These are phyloP conservation scores for Heliothis peltigera DNA, from an alignment of 2,888 invertebrate genomes.

Conservation along the genomic window DNA sequence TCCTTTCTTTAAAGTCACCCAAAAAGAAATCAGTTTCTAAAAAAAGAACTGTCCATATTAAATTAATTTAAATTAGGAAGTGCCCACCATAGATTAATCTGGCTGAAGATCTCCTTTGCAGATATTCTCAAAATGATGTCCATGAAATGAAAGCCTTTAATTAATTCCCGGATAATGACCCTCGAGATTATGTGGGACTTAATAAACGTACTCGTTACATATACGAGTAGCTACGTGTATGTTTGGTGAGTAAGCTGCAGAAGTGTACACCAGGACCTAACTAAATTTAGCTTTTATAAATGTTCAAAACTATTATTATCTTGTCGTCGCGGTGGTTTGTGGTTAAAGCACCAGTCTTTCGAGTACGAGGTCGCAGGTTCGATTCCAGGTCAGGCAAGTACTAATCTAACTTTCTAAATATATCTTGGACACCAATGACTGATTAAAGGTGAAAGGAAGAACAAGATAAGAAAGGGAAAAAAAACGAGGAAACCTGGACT, in stretches of 20 bases:
- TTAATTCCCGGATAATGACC: conserved; percentile 46
- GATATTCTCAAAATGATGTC: conserved; percentile 20
- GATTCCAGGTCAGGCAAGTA: too few relatives aligned
- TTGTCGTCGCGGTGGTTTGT: too few relatives aligned
- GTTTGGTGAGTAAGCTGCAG: background rate
- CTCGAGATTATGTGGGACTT: conserved; percentile 45
- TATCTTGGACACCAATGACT: too few relatives aligned
- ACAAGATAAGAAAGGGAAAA: too few relatives aligned
- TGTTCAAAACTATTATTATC: too few relatives aligned
- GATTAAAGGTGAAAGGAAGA: too few relatives aligned
- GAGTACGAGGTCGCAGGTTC: too few relatives aligned
- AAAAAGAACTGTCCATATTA: background rate
- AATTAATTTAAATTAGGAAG: conserved; percentile 13
- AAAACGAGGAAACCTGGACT: too few relatives aligned
- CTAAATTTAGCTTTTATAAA: background rate
- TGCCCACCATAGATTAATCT: conserved; percentile 15
- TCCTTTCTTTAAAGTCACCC: background rate
- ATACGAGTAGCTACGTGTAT: conserved; percentile 28
- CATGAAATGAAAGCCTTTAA: conserved; percentile 47
- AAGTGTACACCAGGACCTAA: conserved; percentile 6
- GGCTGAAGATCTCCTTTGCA: conserved; percentile 15
- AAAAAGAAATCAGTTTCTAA: conserved; percentile 2
- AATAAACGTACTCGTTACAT: conserved; percentile 18
- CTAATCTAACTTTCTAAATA: too few relatives aligned
- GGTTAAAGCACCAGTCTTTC: too few relatives aligned